Percentiles rank a stretch among this genome's conserved stretches.
phyloP scores from a whole-genome alignment of 2,888 invertebrate genomes.

The Chymomyza amoena region DNA sequence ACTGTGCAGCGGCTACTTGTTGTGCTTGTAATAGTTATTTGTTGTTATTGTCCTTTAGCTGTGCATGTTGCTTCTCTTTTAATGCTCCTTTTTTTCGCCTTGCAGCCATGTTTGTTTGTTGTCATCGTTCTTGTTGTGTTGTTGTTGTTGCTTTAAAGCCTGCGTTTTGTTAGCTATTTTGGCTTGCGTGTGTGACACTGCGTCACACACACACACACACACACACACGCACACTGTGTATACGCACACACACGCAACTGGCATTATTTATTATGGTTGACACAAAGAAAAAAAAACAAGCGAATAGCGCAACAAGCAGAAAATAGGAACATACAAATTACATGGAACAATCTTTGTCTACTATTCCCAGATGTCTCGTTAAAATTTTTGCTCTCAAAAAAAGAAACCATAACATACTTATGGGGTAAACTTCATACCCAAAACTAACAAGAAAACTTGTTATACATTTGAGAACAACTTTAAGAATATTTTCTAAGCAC shows the following conservation, averaged over 20 bases:
- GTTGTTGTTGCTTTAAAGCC: constrained; percentile 39
- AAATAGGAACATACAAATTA: constrained; percentile 33
- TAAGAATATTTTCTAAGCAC: neutral
- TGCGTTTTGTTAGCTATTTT: constrained; percentile 57
- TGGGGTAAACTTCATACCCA: constrained; percentile 2
- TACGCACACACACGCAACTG: neutral
- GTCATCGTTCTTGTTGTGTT: constrained; percentile 28
- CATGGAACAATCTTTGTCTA: constrained; percentile 48
- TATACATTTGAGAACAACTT: no score
- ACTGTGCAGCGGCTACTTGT: constrained; percentile 36
- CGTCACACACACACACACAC: no score
- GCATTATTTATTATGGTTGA: constrained; percentile 67
- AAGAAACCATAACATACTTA: constrained; percentile 29
- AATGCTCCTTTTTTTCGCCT: neutral
- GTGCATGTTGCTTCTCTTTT: constrained; percentile 41
- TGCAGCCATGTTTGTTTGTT: constrained; percentile 16
- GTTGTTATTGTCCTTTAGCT: neutral
- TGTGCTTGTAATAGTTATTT: constrained; percentile 26
- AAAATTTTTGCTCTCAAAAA: constrained; percentile 43
- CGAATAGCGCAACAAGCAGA: neutral
- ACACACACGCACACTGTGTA: neutral
- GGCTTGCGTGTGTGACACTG: constrained; percentile 33
- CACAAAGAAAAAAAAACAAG: constrained; percentile 55
- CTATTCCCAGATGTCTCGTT: constrained; percentile 69
- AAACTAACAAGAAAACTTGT: neutral